Conservation (phyloP, 2,797 vertebrate genomes). For the Holocentrus rufus region DNA sequence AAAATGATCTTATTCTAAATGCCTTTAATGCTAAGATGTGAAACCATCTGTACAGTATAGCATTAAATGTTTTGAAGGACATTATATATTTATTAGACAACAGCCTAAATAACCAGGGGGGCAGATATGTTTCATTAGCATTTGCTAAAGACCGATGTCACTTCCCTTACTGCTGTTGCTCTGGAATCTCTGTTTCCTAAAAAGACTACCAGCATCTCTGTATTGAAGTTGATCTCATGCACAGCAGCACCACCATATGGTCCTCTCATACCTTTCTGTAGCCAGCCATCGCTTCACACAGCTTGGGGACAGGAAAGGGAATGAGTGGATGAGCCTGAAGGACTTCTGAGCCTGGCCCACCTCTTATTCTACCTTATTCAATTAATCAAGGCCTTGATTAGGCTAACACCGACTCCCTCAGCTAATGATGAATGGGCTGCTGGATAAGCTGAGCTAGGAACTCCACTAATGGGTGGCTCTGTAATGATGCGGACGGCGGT, state of each 20-base stretch:
- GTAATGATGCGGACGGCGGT: background rate
- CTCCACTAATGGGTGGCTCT: conserved; percentile 2
- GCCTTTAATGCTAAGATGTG: background rate
- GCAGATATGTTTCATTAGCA: background rate
- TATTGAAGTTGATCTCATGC: conserved; percentile 37
- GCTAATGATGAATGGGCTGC: conserved; percentile 50
- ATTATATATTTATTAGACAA: background rate
- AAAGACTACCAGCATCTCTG: conserved; percentile 8
- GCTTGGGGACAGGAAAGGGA: conserved; percentile 3
- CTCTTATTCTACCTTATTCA: conserved; percentile 58
- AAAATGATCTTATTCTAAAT: no score
- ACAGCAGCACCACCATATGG: conserved; percentile 62
- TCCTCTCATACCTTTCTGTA: background rate
- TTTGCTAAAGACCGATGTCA: background rate
- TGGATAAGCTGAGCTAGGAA: conserved; percentile 35
- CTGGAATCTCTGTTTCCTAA: background rate
- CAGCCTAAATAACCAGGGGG: no score
- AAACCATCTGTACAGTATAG: background rate
- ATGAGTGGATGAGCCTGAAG: conserved; percentile 25
- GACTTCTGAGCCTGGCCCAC: conserved; percentile 44
- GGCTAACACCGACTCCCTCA: conserved; percentile 44
- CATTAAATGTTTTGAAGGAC: background rate
- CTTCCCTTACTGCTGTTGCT: background rate
- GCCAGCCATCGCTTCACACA: conserved; percentile 21
- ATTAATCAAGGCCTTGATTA: conserved; percentile 63